Percentiles rank a stretch among this genome's conserved stretches.
phyloP scores from a whole-genome alignment of 2,797 vertebrate species.

The Pipistrellus kuhlii region DNA sequence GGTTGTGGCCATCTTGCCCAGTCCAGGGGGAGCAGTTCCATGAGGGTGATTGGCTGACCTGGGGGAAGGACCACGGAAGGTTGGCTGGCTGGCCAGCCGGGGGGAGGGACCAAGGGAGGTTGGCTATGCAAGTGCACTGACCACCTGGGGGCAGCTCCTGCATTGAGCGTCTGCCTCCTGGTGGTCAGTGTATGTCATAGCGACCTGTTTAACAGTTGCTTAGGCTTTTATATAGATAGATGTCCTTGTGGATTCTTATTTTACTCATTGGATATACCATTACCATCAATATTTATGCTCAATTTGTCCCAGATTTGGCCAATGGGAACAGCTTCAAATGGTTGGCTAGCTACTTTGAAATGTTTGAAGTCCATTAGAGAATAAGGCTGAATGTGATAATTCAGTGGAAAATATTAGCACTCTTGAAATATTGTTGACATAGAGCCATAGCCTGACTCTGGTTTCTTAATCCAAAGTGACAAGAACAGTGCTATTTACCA shows the following conservation, averaged over 20 bases:
- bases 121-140: too few species aligned
- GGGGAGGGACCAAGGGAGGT: too few species aligned
- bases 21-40: too few species aligned
- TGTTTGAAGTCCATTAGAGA: slow-evolving; percentile 12
- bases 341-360: slow-evolving; percentile 1
- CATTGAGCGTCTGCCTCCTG: too few species aligned
- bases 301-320: background rate
- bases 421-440: background rate
- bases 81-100: too few species aligned
- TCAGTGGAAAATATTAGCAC: slow-evolving; percentile 36
- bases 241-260: background rate
- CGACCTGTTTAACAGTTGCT: too few species aligned
- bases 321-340: background rate
- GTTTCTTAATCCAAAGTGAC: background rate
- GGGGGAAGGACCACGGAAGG: too few species aligned
- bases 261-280: background rate
- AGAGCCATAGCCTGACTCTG: background rate
- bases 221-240: too few species aligned
- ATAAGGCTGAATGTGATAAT: background rate
- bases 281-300: background rate
- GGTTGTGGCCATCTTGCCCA: too few species aligned
- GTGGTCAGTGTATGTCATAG: too few species aligned
- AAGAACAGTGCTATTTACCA: background rate
- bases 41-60: too few species aligned
- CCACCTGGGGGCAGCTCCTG: too few species aligned